A percentile compares a stretch with the other conserved stretches of the same genome.
Evolutionary conservation across 2,113 vertebrate species (phyloP).

Genomic region (Isichthys henryi): DNA sequence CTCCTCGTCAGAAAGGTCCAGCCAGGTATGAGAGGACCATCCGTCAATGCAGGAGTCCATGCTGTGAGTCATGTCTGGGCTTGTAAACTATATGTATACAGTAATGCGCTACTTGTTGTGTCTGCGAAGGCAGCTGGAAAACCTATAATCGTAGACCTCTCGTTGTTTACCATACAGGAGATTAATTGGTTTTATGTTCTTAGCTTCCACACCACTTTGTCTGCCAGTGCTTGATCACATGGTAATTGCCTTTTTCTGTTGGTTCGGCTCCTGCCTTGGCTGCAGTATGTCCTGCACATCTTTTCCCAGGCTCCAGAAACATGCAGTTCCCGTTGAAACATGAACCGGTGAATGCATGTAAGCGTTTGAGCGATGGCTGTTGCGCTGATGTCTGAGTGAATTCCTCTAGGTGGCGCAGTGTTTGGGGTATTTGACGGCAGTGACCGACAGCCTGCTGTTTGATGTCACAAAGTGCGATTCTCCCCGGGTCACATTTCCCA

Average conservation of each 20-base stretch:
- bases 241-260: not conserved
- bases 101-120: not conserved
- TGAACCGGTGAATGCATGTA: not conserved
- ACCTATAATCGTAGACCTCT: not conserved
- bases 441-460: not conserved
- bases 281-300: not conserved
- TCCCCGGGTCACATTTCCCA: not conserved
- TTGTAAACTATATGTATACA: not conserved
- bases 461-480: not conserved
- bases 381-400: not conserved
- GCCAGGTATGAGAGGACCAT: not conserved
- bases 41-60: not conserved
- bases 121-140: not conserved
- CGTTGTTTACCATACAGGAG: not conserved
- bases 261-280: not conserved
- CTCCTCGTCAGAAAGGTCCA: not conserved
- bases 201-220: not conserved
- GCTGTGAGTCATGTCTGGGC: not conserved
- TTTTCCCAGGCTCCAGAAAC: not conserved
- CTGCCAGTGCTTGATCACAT: not conserved
- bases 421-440: not conserved
- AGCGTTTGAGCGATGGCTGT: not conserved
- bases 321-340: not conserved
- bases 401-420: not conserved
- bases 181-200: not conserved